Base-by-base conservation (phyloP, 2,888 invertebrate genomes). In the Matsumyia berberina region DNA sequence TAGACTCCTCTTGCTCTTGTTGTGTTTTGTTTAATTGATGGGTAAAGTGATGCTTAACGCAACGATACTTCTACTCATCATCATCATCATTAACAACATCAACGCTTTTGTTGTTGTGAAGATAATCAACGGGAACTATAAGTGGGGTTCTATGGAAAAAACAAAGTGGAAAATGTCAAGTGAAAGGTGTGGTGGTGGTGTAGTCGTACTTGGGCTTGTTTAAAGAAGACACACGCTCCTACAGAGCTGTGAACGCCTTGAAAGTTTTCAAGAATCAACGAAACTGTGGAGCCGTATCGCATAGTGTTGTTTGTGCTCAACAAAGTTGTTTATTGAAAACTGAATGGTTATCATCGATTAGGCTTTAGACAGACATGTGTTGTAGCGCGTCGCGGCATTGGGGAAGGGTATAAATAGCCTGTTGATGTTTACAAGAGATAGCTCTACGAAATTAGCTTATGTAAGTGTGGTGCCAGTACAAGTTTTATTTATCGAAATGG, bases 21-120 rank as follows among this genome's bases (percentile, higher is more conserved):
- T 44, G 46, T 44, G 19, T 64, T 55, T 44, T 55, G 29, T 57
- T n/a, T 66, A 66, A 66, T 66, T 74, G 46, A 74, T 74, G 66
- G 31, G 58, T 2, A 58, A 58, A 66, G 12, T 66, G 58, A 57
- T 58, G 49, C 55, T 66, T 31, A 33, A 42, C 17, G 39, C 55
- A 31, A 19, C 1, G 24, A 7, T 29, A 8, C 33, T 74, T 33
- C n/a, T 74, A 44, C n/a, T 64, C 53, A 64, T 64, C 17, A 46
- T 74, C 24, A 17, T 37, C 6, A 37, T 62, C 15, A 17, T 19
- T 39, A 5, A 17, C n/a, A 9, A 4, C 33, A 24, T 44, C n/a
- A n/a, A 24, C 4, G 4, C 24, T 24, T n/a, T n/a, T n/a, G n/a
- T n/a, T 39, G n/a, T 29, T 66, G 24, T 53, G 66, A 66, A n/a